These are phyloP conservation scores for Actinia equina DNA, from an alignment of 64 coral and sea anemone species.

Conservation along the genomic window DNA sequence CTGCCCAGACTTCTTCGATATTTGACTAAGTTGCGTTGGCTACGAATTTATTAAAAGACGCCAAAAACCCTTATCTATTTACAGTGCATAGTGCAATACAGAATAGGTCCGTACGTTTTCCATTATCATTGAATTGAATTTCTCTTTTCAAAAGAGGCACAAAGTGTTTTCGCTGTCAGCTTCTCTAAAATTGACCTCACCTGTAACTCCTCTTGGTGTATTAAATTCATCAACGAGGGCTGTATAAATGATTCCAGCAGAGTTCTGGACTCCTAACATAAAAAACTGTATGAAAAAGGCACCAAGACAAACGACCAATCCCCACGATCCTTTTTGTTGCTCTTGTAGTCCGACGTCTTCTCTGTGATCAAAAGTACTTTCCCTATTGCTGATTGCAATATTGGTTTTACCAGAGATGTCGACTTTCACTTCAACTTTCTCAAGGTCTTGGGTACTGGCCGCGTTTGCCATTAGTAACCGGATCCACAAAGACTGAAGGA, in stretches of 20 bases:
- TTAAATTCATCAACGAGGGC: constrained; percentile 54
- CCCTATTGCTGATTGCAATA: background rate
- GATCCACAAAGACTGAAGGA: background rate
- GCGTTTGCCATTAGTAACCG: background rate
- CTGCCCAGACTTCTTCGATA: too few relatives aligned
- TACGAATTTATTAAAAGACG: too few relatives aligned
- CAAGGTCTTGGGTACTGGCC: background rate
- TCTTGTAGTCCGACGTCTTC: background rate
- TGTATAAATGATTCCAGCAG: constrained; percentile 82
- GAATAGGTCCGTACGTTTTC: too few relatives aligned
- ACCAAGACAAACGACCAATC: constrained; percentile 81
- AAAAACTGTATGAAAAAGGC: constrained; percentile 96
- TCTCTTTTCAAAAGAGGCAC: background rate
- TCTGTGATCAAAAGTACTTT: background rate
- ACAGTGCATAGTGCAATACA: too few relatives aligned
- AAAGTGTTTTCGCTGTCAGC: too few relatives aligned
- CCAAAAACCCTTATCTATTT: too few relatives aligned
- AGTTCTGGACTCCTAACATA: constrained; percentile 89
- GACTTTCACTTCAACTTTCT: background rate
- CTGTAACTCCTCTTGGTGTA: constrained; percentile 55
- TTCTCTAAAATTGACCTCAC: constrained; percentile 6
- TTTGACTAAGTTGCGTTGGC: too few relatives aligned
- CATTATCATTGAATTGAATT: background rate
- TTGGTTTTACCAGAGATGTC: background rate
- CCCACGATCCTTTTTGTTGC: constrained; percentile 86